Percentiles rank a stretch among this genome's conserved stretches.
Conservation (phyloP, 2,113 vertebrate species). For the Gnathonemus echidnorhynchus region DNA sequence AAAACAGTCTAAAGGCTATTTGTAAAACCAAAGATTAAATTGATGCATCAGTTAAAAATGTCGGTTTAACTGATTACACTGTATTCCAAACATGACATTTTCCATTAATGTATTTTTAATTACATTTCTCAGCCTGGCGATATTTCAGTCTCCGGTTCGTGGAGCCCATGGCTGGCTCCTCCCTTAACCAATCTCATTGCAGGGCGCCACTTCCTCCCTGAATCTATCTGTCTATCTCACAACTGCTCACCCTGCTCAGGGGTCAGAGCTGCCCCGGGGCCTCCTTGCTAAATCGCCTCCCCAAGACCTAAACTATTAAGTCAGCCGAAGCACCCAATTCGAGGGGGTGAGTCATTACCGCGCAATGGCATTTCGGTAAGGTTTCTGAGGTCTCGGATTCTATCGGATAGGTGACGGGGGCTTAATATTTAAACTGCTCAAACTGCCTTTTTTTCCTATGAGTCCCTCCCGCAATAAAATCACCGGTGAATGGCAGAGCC, state of each 20-base stretch:
- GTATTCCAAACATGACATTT: constrained; percentile 13
- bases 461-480: background rate
- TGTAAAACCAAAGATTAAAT: constrained; percentile 3
- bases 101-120: background rate
- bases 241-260: background rate
- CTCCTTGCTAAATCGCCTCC: background rate
- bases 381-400: background rate
- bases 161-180: background rate
- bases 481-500: background rate
- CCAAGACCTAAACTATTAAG: background rate
- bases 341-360: background rate
- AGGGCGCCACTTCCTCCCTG: background rate
- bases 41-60: background rate
- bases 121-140: background rate
- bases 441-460: background rate
- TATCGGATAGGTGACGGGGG: background rate
- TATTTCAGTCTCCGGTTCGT: background rate
- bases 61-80: background rate
- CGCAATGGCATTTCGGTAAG: background rate
- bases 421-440: constrained; percentile 4
- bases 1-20: background rate
- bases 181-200: background rate
- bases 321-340: background rate
- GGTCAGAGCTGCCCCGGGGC: background rate
- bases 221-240: background rate